Base-by-base conservation (phyloP, 2,113 vertebrate species). In the Triplophysa dalaica region DNA sequence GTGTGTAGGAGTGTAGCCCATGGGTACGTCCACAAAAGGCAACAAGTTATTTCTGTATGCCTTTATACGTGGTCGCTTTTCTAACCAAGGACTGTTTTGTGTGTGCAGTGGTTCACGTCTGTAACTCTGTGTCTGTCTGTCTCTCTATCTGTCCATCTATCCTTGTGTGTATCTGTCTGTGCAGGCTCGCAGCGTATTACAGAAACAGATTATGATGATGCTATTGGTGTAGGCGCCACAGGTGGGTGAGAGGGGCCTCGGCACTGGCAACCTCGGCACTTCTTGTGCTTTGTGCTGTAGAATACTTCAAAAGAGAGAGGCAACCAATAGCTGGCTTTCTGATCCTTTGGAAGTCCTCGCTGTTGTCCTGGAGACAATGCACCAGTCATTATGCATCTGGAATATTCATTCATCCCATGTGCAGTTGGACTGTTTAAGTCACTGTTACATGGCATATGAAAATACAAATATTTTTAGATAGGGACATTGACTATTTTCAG, bases 111-210 rank as follows among this genome's bases (percentile, higher is more conserved):
- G 13, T 80, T 38, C 61, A 70, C 65, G 17, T 79, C 56, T 80
- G 41, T 79, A 29, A 83, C 29, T 80, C 83, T 77, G 70, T 68
- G 3, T 89, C 80, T 82, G 84, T 83, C 26, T 83, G 45, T 78
- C 22, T 68, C 2, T 89, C 80, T 82, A 83, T 80, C 29, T 83
- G 54, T 78, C 24, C 70, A 54, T 67, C 43, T 81, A 19, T 86
- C 33, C 84, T 10, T 81, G 22, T 87, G 73, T 81, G 77, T 86
- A 78, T 86, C 45, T 82, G 74, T 82, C 22, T 82, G 78, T 92
- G 81, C 95, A 98, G 97, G 97, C 94, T 99, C 96, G 93, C 97
- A 97, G 90, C 95, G 95, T 91, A 93, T 98, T 92, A 94, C 94
- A 94, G 97, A 98, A 92, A 94, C 92, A 89, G 92, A 92, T 81